phyloP scores from a whole-genome alignment of 2,888 invertebrate species.

The Drosophila paramelanica region DNA sequence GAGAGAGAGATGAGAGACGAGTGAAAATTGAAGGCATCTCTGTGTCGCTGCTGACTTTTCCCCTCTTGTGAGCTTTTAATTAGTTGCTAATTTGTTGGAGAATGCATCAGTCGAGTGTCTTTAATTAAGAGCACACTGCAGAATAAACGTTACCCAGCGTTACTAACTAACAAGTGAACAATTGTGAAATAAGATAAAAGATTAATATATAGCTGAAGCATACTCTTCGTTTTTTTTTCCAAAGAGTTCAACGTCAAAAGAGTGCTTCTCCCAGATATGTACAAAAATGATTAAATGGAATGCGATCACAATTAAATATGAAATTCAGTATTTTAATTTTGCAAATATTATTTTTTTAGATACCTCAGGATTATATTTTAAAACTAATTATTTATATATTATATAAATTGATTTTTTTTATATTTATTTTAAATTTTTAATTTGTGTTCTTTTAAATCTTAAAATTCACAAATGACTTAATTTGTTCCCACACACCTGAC shows the following conservation, averaged over 20 bases:
- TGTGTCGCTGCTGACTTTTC: constrained; percentile 1
- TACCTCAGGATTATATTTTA: no score
- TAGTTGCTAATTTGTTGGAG: constrained; percentile 72
- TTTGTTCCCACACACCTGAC: constrained; percentile 35
- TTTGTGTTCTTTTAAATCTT: neutral
- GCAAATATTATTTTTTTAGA: no score
- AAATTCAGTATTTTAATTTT: no score
- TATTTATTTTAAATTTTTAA: no score
- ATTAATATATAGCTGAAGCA: no score
- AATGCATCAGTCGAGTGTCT: constrained; percentile 52
- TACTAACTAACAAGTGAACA: constrained; percentile 1
- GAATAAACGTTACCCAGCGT: constrained; percentile 18
- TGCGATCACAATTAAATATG: no score
- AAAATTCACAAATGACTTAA: constrained; percentile 29
- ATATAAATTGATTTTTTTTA: no score
- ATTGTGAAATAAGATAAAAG: neutral
- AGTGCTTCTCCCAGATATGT: no score
- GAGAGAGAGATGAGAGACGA: neutral
- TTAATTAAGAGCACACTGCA: constrained; percentile 34
- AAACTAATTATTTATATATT: no score
- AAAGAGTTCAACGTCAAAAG: neutral
- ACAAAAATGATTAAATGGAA: no score
- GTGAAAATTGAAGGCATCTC: constrained; percentile 3
- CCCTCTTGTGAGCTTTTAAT: constrained; percentile 68
- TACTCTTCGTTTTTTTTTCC: no score